These are phyloP conservation scores for Seira ritae DNA, from an alignment of 2,888 invertebrate genomes.

Conservation along the genomic window DNA sequence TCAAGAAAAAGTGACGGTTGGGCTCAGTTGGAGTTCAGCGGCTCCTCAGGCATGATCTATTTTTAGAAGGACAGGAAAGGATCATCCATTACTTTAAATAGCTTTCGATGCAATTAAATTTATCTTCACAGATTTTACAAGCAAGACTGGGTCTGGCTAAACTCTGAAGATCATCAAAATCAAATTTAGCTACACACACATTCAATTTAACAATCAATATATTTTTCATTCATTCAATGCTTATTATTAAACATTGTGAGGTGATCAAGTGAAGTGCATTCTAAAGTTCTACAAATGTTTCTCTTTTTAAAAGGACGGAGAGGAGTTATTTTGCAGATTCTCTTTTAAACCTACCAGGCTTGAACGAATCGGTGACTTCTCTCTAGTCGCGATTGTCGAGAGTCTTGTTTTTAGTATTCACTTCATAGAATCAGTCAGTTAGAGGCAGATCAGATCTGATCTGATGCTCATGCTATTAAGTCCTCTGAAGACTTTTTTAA, in stretches of 20 bases:
- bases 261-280: neutral
- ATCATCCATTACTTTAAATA: too few relatives aligned
- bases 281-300: neutral
- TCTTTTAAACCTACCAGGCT: constrained; percentile 40
- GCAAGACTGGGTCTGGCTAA: too few relatives aligned
- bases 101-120: too few relatives aligned
- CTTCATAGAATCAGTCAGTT: too few relatives aligned
- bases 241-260: neutral
- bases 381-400: constrained; percentile 39
- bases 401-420: too few relatives aligned
- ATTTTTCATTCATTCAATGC: constrained; percentile 1
- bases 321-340: constrained; percentile 31
- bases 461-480: too few relatives aligned
- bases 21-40: constrained; percentile 35
- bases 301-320: neutral
- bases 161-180: too few relatives aligned
- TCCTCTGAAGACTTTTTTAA: too few relatives aligned
- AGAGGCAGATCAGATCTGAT: too few relatives aligned
- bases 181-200: constrained; percentile 20
- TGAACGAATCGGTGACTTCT: constrained; percentile 38
- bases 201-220: too few relatives aligned
- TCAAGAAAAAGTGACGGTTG: constrained; percentile 24
- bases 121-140: too few relatives aligned
- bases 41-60: constrained; percentile 29
- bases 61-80: neutral